Evolutionary conservation across 2,797 vertebrate genomes (phyloP), one percentile per base, ranked within the genome.

Genomic region (Platyrinchus mystaceus): DNA sequence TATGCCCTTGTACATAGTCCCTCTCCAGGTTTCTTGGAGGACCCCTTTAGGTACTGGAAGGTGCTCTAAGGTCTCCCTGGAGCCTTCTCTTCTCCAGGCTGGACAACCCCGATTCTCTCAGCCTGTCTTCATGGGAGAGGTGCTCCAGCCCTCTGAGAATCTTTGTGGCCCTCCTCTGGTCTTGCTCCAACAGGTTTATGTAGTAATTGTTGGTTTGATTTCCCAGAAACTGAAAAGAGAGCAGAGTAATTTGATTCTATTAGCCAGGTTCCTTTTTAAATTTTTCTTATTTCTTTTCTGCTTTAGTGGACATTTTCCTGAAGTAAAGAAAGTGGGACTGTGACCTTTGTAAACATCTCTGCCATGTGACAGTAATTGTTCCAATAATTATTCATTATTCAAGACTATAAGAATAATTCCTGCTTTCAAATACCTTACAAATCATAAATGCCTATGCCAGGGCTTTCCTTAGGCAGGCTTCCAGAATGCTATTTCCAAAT

Each of bases 121-220:
- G 12, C 3, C 50, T 10, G 10, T 39, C 37, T 63, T 56, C 14
- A 9, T 11, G 37, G 14, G 5, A 50, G 24, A 63, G 17, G 14
- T 23, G 30, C 21, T 77, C 12, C 79, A 64, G 71, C 4, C 6
- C 28, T 52, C 37, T 64, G 44, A 34, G 12, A 28, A 34, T 67
- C 39, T 67, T 46, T 47, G 46, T 32, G 20, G 39, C 39, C 46
- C 26, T 76, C n/a, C 64, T 34, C 32, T 50, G 28, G 50, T 77
- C 64, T 43, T 2, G 0, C 20, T 64, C 28, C 14, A 70, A 34
- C 14, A 64, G 8, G 3, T 50, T 58, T 10, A 11, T 44, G 9
- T 95, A 47, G 68, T 77, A 94, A 53, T 52, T 74, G 52, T 68
- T 95, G 26, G 68, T 92, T 93, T 96, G 58, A 85, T 85, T 91